Conservation (phyloP, 2,797 vertebrate genomes). For the Botia almorhae region DNA sequence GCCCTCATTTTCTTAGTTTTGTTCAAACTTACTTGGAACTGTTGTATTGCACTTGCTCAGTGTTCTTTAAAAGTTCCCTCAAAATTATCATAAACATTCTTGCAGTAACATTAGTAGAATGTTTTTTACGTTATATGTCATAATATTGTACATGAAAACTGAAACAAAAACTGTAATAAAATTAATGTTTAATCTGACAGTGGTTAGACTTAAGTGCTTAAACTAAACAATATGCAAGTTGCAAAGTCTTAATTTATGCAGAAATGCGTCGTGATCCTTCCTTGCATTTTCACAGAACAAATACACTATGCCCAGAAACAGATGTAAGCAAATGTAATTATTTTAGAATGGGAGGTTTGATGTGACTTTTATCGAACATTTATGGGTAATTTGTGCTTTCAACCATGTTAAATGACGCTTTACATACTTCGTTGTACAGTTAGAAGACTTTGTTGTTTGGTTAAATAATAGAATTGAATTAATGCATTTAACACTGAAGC, state of each 20-base stretch:
- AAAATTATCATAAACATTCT: no score
- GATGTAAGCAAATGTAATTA: background rate
- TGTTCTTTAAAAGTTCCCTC: no score
- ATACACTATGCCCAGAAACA: background rate
- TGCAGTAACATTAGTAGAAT: no score
- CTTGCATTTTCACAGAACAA: no score
- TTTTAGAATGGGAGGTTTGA: no score
- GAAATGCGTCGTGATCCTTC: no score
- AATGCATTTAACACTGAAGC: no score
- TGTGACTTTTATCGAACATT: background rate
- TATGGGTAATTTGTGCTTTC: background rate
- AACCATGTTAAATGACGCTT: conserved; percentile 10
- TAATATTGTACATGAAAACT: no score
- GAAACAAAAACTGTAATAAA: no score
- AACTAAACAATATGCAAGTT: background rate
- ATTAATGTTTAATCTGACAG: background rate
- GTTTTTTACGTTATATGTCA: no score
- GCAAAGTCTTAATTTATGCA: no score
- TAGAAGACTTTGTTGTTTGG: background rate
- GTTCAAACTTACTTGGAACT: background rate
- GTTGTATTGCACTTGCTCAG: background rate
- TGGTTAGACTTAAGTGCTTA: background rate
- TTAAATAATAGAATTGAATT: no score
- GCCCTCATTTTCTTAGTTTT: background rate
- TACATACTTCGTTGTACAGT: conserved; percentile 12